Conservation (phyloP, 1,140 invertebrate genomes). For the Chlorops oryzae region DNA sequence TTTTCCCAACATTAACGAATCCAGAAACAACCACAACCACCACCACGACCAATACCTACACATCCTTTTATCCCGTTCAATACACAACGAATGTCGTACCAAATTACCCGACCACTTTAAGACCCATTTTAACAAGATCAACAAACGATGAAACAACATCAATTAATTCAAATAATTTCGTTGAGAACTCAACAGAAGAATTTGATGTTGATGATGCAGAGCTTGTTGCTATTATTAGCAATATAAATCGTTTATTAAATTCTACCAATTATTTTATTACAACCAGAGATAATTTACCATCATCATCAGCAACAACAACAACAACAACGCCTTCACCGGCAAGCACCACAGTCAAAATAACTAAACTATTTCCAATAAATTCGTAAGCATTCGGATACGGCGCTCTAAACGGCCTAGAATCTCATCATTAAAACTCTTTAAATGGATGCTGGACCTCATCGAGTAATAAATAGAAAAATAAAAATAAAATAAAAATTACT, state of each 20-base stretch:
- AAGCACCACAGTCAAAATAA: slow-evolving; percentile 17
- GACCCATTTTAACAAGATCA: too few relatives aligned
- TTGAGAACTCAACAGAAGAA: too few relatives aligned
- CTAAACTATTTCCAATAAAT: slow-evolving; percentile 17
- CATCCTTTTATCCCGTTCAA: neutral
- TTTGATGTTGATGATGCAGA: slow-evolving; percentile 38
- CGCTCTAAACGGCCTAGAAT: too few relatives aligned
- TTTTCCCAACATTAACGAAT: too few relatives aligned
- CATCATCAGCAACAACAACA: slow-evolving; percentile 24
- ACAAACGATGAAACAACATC: too few relatives aligned
- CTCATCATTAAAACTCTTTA: too few relatives aligned
- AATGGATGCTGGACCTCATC: too few relatives aligned
- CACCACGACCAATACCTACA: neutral
- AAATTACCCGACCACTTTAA: slow-evolving; percentile 2
- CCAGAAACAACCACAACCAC: slow-evolving; percentile 9
- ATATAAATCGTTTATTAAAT: slow-evolving; percentile 47
- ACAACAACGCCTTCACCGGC: slow-evolving; percentile 21
- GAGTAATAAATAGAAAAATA: too few relatives aligned
- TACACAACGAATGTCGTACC: neutral
- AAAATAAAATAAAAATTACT: too few relatives aligned
- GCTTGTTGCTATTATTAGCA: slow-evolving; percentile 37
- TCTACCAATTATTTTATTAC: slow-evolving; percentile 48
- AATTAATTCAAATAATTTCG: too few relatives aligned
- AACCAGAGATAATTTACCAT: slow-evolving; percentile 43
- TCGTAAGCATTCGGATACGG: too few relatives aligned